These are phyloP conservation scores for Ochlodes sylvanus DNA, from an alignment of 2,888 invertebrate species.

Conservation along the genomic window DNA sequence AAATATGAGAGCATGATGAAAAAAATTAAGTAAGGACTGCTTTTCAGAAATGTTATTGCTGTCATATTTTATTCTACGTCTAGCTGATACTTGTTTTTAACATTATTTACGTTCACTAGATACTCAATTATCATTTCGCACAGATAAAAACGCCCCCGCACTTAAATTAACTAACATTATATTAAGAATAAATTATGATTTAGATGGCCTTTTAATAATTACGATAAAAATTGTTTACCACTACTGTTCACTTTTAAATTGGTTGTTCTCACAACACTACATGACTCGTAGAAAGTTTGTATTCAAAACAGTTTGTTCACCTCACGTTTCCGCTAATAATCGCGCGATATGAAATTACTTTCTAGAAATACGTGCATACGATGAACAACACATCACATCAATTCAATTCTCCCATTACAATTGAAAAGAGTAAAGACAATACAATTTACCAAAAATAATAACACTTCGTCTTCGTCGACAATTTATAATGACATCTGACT, in stretches of 20 bases:
- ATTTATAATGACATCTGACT: too few species aligned
- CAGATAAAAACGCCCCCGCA: conserved; percentile 7
- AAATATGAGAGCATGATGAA: too few species aligned
- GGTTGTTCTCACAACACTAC: conserved; percentile 17
- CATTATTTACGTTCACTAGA: too few species aligned
- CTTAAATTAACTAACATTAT: background rate
- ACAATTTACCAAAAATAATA: conserved; percentile 27
- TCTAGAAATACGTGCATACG: conserved; percentile 33
- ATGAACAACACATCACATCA: conserved; percentile 21
- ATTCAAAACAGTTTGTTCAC: conserved; percentile 30
- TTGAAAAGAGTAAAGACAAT: conserved; percentile 12
- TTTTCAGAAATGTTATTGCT: too few species aligned
- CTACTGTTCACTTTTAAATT: background rate
- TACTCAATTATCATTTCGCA: background rate
- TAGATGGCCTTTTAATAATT: background rate
- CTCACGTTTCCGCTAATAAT: conserved; percentile 26
- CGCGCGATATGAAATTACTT: conserved; percentile 25
- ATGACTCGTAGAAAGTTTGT: conserved; percentile 34
- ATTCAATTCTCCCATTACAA: conserved; percentile 16
- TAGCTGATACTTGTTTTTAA: too few species aligned
- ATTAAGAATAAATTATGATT: conserved; percentile 2
- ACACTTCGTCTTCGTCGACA: conserved; percentile 11
- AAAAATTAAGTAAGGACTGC: too few species aligned
- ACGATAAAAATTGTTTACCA: conserved; percentile 15
- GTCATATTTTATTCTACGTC: too few species aligned